These are phyloP conservation scores for Mystacornis crossleyi DNA, from an alignment of 2,113 vertebrate species.

Conservation along the genomic window DNA sequence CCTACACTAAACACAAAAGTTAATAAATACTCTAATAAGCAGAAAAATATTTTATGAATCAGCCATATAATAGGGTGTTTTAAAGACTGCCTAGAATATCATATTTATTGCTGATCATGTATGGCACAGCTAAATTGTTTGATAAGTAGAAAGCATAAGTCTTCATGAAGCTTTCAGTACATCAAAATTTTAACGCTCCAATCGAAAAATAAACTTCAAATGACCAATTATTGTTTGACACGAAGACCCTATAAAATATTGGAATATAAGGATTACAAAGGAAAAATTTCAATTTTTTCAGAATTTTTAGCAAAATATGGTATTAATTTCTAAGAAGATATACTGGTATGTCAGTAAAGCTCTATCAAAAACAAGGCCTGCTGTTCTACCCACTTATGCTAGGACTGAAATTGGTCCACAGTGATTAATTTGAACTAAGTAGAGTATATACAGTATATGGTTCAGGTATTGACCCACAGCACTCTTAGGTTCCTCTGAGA, in stretches of 20 bases:
- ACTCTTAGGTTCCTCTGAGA: constrained; percentile 16
- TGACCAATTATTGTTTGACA: not conserved
- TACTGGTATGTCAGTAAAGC: not conserved
- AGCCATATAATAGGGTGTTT: not conserved
- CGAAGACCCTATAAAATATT: not conserved
- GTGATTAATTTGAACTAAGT: constrained; percentile 34
- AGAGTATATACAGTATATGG: not conserved
- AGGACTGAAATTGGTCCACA: not conserved
- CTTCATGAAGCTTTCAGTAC: not conserved
- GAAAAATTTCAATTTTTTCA: not conserved
- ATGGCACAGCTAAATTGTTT: not conserved
- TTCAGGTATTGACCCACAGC: not conserved
- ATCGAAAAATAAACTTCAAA: not conserved
- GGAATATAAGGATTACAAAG: not conserved
- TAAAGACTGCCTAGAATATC: not conserved
- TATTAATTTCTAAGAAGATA: not conserved
- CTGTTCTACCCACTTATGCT: not conserved
- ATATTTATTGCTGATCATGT: not conserved
- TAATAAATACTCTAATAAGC: not conserved
- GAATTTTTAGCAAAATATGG: not conserved
- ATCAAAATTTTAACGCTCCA: not conserved
- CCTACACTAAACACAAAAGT: not conserved
- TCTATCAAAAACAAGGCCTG: not conserved
- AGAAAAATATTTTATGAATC: not conserved
- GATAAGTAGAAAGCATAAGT: not conserved